These are phyloP conservation scores for Euwallacea fornicatus DNA, from an alignment of 1,140 invertebrate species.

Conservation along the genomic window DNA sequence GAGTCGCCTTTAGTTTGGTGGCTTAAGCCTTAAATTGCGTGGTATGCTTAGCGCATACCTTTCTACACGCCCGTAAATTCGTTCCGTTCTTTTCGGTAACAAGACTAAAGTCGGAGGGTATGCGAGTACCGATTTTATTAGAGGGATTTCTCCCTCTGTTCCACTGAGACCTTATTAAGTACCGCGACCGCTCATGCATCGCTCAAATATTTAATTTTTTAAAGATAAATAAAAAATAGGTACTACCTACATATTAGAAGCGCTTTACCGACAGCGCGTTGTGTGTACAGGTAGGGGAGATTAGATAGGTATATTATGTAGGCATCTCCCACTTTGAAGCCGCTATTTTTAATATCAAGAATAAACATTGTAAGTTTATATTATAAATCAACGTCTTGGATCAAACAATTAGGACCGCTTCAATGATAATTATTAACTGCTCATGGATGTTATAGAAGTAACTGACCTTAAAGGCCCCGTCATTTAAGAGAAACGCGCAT, in stretches of 20 bases:
- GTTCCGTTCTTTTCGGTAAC: conserved; percentile 4
- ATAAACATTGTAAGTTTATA: too few relatives aligned
- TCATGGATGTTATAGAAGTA: too few relatives aligned
- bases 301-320: conserved; percentile 16
- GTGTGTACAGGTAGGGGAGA: conserved; percentile 20
- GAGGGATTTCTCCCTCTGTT: background rate
- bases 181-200: background rate
- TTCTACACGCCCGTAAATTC: conserved; percentile 6
- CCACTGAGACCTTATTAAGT: background rate
- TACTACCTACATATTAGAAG: background rate
- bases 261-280: conserved; percentile 7
- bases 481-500: too few relatives aligned
- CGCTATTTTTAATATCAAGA: background rate
- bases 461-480: too few relatives aligned
- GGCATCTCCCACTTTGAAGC: background rate
- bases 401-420: background rate
- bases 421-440: too few relatives aligned
- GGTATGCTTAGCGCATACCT: conserved; percentile 17
- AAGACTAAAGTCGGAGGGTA: background rate
- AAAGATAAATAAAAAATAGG: conserved; percentile 13
- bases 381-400: too few relatives aligned
- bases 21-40: conserved; percentile 9
- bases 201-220: conserved; percentile 15
- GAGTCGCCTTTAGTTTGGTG: conserved; percentile 10
- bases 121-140: conserved; percentile 11